Conservation (phyloP, 2,797 vertebrate species). For the Neosalanx taihuensis region DNA sequence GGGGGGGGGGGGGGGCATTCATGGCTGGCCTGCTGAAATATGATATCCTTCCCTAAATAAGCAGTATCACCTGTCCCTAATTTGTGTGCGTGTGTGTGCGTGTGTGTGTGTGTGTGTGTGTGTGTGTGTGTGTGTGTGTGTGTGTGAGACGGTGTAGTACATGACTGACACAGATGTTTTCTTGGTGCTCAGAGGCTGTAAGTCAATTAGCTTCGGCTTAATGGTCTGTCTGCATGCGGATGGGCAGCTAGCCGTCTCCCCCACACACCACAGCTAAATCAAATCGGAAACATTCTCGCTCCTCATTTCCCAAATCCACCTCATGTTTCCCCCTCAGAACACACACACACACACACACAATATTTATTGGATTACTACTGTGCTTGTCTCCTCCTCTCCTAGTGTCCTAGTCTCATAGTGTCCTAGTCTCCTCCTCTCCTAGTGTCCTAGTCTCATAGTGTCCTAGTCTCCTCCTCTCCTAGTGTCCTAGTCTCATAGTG, state of each 20-base stretch:
- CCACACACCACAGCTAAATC: slow-evolving; percentile 5
- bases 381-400: too few species aligned
- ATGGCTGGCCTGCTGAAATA: neutral
- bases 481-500: too few species aligned
- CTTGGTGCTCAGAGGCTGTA: slow-evolving; percentile 64
- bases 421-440: too few species aligned
- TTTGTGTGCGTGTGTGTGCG: slow-evolving; percentile 1
- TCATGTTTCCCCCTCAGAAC: neutral
- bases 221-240: slow-evolving; percentile 44
- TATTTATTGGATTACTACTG: too few species aligned
- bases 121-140: slow-evolving; percentile 11
- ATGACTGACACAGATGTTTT: slow-evolving; percentile 68
- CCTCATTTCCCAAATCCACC: slow-evolving; percentile 16
- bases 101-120: neutral
- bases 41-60: slow-evolving; percentile 2
- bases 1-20: neutral
- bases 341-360: neutral
- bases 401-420: too few species aligned
- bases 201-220: slow-evolving; percentile 68
- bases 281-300: slow-evolving; percentile 3
- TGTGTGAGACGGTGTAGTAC: slow-evolving; percentile 27
- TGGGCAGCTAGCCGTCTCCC: slow-evolving; percentile 44
- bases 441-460: too few species aligned
- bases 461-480: too few species aligned
- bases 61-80: slow-evolving; percentile 1